Evolutionary conservation across 2,797 vertebrate species (phyloP).

Genomic region (Siniperca obscura): DNA sequence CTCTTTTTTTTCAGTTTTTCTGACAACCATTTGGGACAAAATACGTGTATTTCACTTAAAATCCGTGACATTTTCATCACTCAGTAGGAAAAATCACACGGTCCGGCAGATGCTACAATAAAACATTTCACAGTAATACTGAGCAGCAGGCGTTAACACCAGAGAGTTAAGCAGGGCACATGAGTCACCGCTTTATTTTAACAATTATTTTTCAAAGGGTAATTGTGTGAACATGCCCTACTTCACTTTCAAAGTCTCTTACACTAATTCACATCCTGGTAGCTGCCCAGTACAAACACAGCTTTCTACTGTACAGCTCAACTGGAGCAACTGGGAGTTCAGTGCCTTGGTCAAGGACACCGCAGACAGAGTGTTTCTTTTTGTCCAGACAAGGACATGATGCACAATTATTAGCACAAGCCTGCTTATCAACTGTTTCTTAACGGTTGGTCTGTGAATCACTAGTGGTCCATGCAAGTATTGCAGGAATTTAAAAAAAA

Average conservation of each 20-base stretch:
- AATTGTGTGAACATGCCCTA: constrained; percentile 33
- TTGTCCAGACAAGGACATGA: not conserved
- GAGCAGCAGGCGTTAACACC: constrained; percentile 22
- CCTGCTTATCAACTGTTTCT: too few relatives aligned
- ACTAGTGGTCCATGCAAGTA: not conserved
- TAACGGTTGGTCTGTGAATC: too few relatives aligned
- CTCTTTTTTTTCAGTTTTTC: not conserved
- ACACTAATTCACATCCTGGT: constrained; percentile 33
- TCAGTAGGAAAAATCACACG: constrained; percentile 25
- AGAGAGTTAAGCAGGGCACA: constrained; percentile 15
- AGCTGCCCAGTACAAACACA: constrained; percentile 38
- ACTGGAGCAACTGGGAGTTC: constrained; percentile 27
- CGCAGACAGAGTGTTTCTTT: constrained; percentile 1
- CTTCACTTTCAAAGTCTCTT: constrained; percentile 18
- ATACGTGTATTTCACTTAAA: not conserved
- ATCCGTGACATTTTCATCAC: constrained; percentile 9
- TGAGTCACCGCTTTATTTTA: constrained; percentile 55
- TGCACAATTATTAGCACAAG: too few relatives aligned
- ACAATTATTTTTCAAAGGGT: constrained; percentile 34
- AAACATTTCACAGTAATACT: constrained; percentile 5
- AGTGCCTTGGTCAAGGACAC: constrained; percentile 7
- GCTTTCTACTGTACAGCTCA: constrained; percentile 15
- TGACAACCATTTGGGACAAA: not conserved
- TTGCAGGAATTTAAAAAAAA: not conserved
- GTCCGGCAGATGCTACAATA: constrained; percentile 13